Conservation (phyloP, 2,888 invertebrate genomes). For the Amorpha juglandis region DNA sequence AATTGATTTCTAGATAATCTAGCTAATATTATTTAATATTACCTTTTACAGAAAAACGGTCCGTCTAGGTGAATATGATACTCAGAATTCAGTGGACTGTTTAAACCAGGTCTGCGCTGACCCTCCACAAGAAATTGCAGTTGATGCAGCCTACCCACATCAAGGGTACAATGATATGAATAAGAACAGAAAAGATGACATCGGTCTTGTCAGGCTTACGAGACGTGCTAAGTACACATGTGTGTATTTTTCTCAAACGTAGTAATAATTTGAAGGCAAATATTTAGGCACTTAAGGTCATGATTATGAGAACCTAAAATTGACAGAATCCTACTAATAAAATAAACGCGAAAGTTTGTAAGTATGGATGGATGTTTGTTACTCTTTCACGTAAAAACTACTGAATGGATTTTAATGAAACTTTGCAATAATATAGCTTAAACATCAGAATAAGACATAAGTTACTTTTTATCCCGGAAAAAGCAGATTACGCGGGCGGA, state of each 20-base stretch:
- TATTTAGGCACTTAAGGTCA: no score
- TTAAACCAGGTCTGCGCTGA: slow-evolving; percentile 85
- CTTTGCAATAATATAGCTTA: no score
- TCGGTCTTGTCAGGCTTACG: slow-evolving; percentile 82
- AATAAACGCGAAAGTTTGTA: no score
- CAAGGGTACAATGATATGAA: slow-evolving; percentile 82
- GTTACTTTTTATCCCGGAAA: no score
- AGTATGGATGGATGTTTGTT: no score
- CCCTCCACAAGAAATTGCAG: slow-evolving; percentile 84
- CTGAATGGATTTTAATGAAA: no score
- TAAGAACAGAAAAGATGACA: slow-evolving; percentile 82
- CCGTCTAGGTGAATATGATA: slow-evolving; percentile 88
- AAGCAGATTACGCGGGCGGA: no score
- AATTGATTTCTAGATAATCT: no score
- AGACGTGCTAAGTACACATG: slow-evolving; percentile 69
- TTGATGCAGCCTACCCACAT: slow-evolving; percentile 87
- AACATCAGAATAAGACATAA: no score
- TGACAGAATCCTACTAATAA: no score
- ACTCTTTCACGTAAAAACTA: no score
- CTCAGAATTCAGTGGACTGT: slow-evolving; percentile 85
- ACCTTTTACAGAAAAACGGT: slow-evolving; percentile 71
- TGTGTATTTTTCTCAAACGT: slow-evolving; percentile 50
- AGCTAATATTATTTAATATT: neutral
- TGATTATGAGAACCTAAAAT: neutral
- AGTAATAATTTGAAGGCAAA: neutral